Base-by-base conservation (phyloP, 2,113 vertebrate genomes). In the Malurus alboscapulatus region DNA sequence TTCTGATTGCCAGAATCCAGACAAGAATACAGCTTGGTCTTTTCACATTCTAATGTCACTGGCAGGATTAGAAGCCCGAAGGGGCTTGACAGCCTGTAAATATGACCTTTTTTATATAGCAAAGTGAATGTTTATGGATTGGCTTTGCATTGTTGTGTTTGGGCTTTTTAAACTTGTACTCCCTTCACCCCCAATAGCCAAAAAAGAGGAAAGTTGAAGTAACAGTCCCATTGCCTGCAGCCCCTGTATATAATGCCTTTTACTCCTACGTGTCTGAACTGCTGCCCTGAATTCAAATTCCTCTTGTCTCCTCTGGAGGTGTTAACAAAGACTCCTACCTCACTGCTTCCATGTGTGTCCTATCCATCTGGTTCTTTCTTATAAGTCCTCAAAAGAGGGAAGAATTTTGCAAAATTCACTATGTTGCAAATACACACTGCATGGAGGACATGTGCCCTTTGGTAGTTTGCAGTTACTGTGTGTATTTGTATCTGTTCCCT, bases 391-490 rank as follows among this genome's bases (percentile, higher is more conserved):
- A 32, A 25, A 63, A 54, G 14, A 25, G 20, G 24, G n/a, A 38
- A 44, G n/a, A 66, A 53, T 62, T 54, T 55, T 61, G 53, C 24
- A 17, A 32, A 24, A 30, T 47, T 19, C 1, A 1, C 42, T 51
- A 6, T 11, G 29, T 29, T 12, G 13, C 34, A 59, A 30, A 34
- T 57, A 29, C 11, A 13, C 0, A 0, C n/a, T 63, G 9, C 11
- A 10, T 22, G 45, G 34, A 69, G 55, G 42, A 9, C 0, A 1
- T 14, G 34, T 2, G 2, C 9, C 22, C 15, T 55, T 19, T 2
- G 8, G 12, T 47, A n/a, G 9, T 45, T n/a, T 53, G 48, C 42
- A 16, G 47, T 32, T 44, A 27, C 20, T 8, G 8, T 20, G 1
- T 29, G 5, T 12, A 44, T n/a, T 59, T 19, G 22, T 48, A 15